Evolutionary conservation across 2,113 vertebrate species (phyloP).

Genomic region (Empidonax alnorum): DNA sequence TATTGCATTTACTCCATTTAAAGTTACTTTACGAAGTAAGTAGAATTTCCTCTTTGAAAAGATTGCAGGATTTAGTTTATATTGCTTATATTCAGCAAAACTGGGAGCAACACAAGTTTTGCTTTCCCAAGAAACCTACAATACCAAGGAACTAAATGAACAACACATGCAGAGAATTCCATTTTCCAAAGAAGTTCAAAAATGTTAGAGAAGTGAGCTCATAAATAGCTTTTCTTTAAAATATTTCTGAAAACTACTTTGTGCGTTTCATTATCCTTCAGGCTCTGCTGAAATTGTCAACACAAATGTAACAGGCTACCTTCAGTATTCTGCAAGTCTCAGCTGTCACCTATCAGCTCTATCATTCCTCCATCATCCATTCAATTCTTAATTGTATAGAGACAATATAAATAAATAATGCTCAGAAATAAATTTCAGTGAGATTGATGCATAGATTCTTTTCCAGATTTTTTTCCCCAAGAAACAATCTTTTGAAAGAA

Average conservation of each 20-base stretch:
- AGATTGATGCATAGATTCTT: background rate
- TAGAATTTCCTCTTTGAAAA: background rate
- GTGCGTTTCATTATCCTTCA: background rate
- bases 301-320: background rate
- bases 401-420: background rate
- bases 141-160: constrained; percentile 6
- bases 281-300: background rate
- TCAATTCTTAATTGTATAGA: background rate
- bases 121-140: background rate
- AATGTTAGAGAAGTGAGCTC: background rate
- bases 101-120: background rate
- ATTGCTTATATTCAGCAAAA: background rate
- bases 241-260: background rate
- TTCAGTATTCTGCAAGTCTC: background rate
- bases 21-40: background rate
- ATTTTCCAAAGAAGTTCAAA: background rate
- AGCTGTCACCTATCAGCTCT: background rate
- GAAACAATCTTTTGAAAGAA: background rate
- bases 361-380: background rate
- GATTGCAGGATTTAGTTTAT: background rate
- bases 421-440: background rate
- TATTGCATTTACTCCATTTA: background rate
- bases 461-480: rapidly evolving
- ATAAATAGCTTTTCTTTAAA: background rate
- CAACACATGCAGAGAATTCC: background rate